Evolutionary conservation across 2,797 vertebrate species (phyloP).

Genomic region (Sorex maritimensis): DNA sequence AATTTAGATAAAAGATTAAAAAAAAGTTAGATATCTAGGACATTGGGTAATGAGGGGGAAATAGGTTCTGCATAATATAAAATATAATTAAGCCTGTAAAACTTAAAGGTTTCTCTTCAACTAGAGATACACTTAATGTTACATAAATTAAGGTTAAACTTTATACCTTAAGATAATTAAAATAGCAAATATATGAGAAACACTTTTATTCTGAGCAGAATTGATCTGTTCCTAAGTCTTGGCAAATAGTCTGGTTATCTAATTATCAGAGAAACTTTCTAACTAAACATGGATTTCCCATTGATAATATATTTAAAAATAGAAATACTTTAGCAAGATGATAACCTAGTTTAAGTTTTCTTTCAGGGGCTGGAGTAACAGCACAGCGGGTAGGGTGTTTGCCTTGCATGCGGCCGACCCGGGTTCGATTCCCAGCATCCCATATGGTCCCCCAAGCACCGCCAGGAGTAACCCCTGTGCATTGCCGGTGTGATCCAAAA

Average conservation of each 20-base stretch:
- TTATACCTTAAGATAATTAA: conserved; percentile 27
- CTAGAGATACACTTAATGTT: conserved; percentile 40
- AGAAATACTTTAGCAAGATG: not conserved
- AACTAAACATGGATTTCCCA: conserved; percentile 27
- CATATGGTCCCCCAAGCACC: too few relatives aligned
- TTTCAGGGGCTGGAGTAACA: too few relatives aligned
- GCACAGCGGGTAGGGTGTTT: too few relatives aligned
- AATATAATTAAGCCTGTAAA: too few relatives aligned
- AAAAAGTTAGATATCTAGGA: not conserved
- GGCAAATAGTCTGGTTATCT: conserved; percentile 10
- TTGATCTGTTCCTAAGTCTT: conserved; percentile 31
- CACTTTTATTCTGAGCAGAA: conserved; percentile 3
- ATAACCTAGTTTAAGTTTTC: not conserved
- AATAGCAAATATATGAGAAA: conserved; percentile 37
- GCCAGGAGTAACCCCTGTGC: too few relatives aligned
- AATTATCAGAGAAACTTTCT: conserved; percentile 36
- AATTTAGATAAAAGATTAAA: too few relatives aligned
- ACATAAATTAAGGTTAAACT: conserved; percentile 35
- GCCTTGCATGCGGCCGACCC: too few relatives aligned
- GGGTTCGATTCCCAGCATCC: too few relatives aligned
- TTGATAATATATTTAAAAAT: not conserved
- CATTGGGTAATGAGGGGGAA: too few relatives aligned
- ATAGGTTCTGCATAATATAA: too few relatives aligned
- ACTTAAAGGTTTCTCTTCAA: not conserved
- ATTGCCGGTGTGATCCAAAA: too few relatives aligned